These are phyloP conservation scores for Brachyalestes nurse DNA, from an alignment of 2,797 vertebrate genomes.

Conservation along the genomic window DNA sequence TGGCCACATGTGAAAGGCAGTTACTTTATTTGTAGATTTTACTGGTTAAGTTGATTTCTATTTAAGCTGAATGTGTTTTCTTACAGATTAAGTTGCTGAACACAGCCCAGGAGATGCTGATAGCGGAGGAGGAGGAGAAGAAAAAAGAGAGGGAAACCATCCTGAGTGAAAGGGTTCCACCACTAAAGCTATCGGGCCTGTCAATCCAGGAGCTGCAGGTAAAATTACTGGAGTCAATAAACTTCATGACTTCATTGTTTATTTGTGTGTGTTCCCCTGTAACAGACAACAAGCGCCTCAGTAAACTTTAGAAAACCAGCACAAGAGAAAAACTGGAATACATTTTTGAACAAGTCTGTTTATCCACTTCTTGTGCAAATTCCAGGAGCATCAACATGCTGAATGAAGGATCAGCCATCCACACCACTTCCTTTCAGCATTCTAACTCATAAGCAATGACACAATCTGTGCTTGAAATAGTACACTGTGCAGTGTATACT, in stretches of 20 bases:
- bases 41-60: neutral
- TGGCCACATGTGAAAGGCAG: neutral
- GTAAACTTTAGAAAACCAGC: neutral
- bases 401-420: neutral
- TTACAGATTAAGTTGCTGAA: constrained; percentile 71
- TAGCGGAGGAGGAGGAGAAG: constrained; percentile 64
- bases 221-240: neutral
- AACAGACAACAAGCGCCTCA: too few species aligned
- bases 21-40: neutral
- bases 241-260: neutral
- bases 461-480: too few species aligned
- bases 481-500: too few species aligned
- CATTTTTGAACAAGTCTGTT: neutral
- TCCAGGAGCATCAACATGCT: neutral
- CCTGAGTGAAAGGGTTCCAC: constrained; percentile 69
- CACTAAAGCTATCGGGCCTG: constrained; percentile 65
- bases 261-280: too few species aligned
- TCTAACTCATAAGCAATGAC: neutral
- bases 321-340: neutral
- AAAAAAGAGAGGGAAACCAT: constrained; percentile 61
- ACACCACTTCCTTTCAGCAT: neutral
- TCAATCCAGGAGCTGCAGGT: constrained; percentile 70
- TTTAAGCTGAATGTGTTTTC: neutral
- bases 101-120: constrained; percentile 69
- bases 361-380: neutral